Evolutionary conservation across 2,113 vertebrate genomes (phyloP).

Genomic region (Paramisgurnus dabryanus): DNA sequence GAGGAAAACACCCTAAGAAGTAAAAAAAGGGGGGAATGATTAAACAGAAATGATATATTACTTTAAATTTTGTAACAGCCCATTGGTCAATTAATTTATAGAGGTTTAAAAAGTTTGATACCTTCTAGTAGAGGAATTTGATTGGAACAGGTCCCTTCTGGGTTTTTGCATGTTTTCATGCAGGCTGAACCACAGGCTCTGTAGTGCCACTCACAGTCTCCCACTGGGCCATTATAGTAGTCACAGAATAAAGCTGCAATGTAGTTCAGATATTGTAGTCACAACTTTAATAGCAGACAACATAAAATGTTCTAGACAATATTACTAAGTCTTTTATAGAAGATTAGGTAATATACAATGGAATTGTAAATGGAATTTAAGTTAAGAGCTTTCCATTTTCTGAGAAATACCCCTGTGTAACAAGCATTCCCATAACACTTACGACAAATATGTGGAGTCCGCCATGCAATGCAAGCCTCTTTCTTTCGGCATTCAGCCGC

Average conservation of each 20-base stretch:
- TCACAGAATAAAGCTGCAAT: slow-evolving; percentile 76
- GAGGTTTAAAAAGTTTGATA: slow-evolving; percentile 45
- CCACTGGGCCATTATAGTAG: slow-evolving; percentile 71
- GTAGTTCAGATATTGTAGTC: too few relatives aligned
- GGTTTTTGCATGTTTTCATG: slow-evolving; percentile 74
- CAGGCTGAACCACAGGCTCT: slow-evolving; percentile 70
- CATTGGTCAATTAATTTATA: not conserved
- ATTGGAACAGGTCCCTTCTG: slow-evolving; percentile 63
- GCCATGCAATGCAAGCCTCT: slow-evolving; percentile 84
- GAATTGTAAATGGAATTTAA: too few relatives aligned
- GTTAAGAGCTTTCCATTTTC: too few relatives aligned
- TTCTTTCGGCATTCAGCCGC: slow-evolving; percentile 82
- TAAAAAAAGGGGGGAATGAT: not conserved
- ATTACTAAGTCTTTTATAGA: too few relatives aligned
- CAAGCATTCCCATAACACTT: slow-evolving; percentile 62
- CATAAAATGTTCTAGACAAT: too few relatives aligned
- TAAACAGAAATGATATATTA: too few relatives aligned
- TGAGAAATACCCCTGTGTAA: too few relatives aligned
- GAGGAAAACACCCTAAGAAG: slow-evolving; percentile 79
- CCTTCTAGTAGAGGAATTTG: slow-evolving; percentile 72
- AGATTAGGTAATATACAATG: too few relatives aligned
- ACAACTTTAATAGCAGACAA: too few relatives aligned
- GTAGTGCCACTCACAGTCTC: slow-evolving; percentile 77
- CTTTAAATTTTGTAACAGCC: too few relatives aligned
- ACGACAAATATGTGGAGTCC: slow-evolving; percentile 89